A percentile compares a stretch with the other conserved stretches of the same genome.
Evolutionary conservation across 2,888 invertebrate genomes (phyloP).

Genomic region (Brachynemurus nebulosus): DNA sequence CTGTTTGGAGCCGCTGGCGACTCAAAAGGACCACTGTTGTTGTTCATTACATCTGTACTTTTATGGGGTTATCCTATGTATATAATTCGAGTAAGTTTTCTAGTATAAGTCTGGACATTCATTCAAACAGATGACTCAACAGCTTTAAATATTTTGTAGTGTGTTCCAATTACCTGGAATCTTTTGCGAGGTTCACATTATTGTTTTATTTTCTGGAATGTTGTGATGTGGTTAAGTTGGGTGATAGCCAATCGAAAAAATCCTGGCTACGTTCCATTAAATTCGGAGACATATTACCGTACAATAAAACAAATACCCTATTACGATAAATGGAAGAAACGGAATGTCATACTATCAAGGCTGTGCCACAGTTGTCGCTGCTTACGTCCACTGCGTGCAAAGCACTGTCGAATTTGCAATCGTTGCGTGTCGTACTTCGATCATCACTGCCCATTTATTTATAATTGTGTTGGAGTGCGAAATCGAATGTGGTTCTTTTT

Average conservation of each 20-base stretch:
- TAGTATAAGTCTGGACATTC: not conserved
- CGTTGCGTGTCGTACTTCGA: slow-evolving; percentile 68
- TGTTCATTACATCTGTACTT: slow-evolving; percentile 73
- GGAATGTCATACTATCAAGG: slow-evolving; percentile 64
- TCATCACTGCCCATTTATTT: slow-evolving; percentile 91
- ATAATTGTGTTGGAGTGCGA: slow-evolving; percentile 83
- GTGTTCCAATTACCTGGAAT: slow-evolving; percentile 84
- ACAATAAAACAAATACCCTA: slow-evolving; percentile 87
- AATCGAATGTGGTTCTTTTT: slow-evolving; percentile 90
- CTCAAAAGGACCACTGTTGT: slow-evolving; percentile 73
- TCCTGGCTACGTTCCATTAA: slow-evolving; percentile 79
- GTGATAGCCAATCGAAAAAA: slow-evolving; percentile 77
- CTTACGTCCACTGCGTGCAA: slow-evolving; percentile 72
- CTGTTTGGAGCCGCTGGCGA: slow-evolving; percentile 84
- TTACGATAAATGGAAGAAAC: slow-evolving; percentile 84
- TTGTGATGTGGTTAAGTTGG: slow-evolving; percentile 89
- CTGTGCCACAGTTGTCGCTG: slow-evolving; percentile 87
- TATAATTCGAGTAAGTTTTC: slow-evolving; percentile 51
- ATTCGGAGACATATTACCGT: slow-evolving; percentile 79
- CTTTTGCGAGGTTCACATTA: slow-evolving; percentile 74
- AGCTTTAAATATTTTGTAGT: slow-evolving; percentile 36
- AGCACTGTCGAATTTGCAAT: slow-evolving; percentile 86
- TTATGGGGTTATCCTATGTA: slow-evolving; percentile 94
- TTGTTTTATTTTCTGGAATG: slow-evolving; percentile 81
- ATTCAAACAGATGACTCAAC: too few species aligned